Evolutionary conservation across 2,888 invertebrate genomes (phyloP), one percentile per base, ranked within the genome.

Genomic region (Drosophila mettleri): DNA sequence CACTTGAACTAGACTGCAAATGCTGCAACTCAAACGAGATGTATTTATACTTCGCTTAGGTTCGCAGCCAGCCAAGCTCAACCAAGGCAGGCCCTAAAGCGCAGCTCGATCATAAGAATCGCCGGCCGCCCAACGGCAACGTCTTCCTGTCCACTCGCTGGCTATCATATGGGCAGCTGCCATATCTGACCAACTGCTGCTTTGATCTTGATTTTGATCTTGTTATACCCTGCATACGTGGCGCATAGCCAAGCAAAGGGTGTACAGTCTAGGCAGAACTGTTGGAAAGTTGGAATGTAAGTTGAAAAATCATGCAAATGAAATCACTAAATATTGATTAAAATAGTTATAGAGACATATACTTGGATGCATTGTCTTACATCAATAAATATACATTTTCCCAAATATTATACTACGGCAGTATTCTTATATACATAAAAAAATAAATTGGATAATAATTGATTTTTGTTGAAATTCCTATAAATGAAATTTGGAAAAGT

Each of bases 1-100:
- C 66, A 74, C 70, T 74, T 62, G 64, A 71, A 80, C 68, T 73
- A 43, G 84, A 91, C 90, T 90, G 90, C 89, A 88, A 84, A 80
- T 74, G 82, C 75, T 78, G 64, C 70, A 70, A 29, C 58, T 53
- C 64, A 57, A 36, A 57, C 66, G 33, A 58, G 69, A 57, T 65
- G 63, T 86, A 86, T 86, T 87, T 86, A 86, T 86, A 85, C 74
- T 66, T 18, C 39, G 34, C 20, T 33, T 22, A 39, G 24, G 12
- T 12, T 24, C n/a, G 16, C 49, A 70, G 58, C 45, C 63, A 61
- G 62, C 51, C 43, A 59, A 69, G 71, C 54, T 62, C 49, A 54
- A 59, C 57, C 63, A 45, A 43, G 49, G 16, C 51, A 48, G 69
- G 84, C 83, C 79, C 85, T 87, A 87, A 83, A 85, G 85, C 85